These are phyloP conservation scores for Eunapius fragilis DNA, from an alignment of 37 sponge, comb jelly and placozoan genomes.

Conservation along the genomic window DNA sequence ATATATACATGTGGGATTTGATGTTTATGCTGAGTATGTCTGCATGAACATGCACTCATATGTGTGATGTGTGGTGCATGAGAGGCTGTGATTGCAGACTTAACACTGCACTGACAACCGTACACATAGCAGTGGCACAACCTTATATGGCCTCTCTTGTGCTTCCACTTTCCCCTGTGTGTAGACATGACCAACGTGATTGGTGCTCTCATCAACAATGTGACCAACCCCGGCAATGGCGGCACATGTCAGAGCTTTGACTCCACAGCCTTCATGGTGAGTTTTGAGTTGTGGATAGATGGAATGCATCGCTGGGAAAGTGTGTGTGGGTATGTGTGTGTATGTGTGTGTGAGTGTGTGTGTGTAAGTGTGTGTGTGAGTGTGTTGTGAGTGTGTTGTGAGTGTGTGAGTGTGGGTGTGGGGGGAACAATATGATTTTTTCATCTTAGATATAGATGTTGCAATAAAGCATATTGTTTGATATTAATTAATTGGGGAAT, in stretches of 20 bases:
- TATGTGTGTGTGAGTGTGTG: slow-evolving; percentile 18
- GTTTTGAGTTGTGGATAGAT: neutral
- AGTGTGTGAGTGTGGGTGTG: slow-evolving; percentile 24
- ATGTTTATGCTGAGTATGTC: neutral
- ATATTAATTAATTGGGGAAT: no score
- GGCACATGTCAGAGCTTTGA: neutral
- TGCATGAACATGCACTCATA: neutral
- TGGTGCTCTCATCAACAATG: neutral
- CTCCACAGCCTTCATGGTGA: neutral
- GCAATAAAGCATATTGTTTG: no score
- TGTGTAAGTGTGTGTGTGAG: slow-evolving; percentile 16
- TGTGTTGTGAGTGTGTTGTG: no score
- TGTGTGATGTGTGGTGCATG: no score
- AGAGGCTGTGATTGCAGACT: no score
- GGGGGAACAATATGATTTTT: no score
- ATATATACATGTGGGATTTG: neutral
- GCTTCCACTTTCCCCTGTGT: neutral
- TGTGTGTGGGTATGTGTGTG: no score
- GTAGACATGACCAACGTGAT: neutral
- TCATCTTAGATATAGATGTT: no score
- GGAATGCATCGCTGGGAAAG: no score
- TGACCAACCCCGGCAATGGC: neutral
- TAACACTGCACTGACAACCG: no score
- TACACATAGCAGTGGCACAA: no score
- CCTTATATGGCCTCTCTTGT: neutral